phyloP scores from a whole-genome alignment of 2,113 vertebrate species.

The Circaetus gallicus region DNA sequence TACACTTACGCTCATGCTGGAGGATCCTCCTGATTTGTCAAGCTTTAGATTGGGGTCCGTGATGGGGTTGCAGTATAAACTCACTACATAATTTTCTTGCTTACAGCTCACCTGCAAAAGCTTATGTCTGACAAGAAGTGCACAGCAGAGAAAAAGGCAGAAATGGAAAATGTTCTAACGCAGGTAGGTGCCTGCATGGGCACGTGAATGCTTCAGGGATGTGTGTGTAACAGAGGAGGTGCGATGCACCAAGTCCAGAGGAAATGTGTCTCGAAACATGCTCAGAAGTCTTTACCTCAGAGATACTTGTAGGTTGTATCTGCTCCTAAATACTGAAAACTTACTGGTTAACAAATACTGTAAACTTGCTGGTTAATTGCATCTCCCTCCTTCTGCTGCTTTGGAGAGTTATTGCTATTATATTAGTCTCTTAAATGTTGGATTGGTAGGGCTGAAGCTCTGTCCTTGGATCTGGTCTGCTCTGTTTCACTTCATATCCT shows the following conservation, averaged over 20 bases:
- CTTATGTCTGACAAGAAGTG: constrained; percentile 98
- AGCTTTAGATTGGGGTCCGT: not conserved
- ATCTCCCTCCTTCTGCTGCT: not conserved
- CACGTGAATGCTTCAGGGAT: not conserved
- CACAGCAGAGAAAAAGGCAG: constrained; percentile 86
- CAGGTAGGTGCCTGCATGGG: constrained; percentile 74
- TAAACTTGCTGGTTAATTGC: not conserved
- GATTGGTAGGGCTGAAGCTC: not conserved
- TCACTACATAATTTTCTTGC: not conserved
- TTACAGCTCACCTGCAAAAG: constrained; percentile 92
- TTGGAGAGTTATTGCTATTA: not conserved
- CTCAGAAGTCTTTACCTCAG: not conserved
- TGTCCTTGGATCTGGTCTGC: not conserved
- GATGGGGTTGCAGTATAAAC: not conserved
- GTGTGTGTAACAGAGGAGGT: not conserved
- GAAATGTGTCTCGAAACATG: not conserved
- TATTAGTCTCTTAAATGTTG: not conserved
- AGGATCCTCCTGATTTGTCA: not conserved
- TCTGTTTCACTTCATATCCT: not conserved
- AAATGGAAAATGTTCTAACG: constrained; percentile 92
- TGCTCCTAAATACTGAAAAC: not conserved
- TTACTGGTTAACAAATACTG: not conserved
- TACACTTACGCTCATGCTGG: not conserved
- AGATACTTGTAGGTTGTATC: not conserved
- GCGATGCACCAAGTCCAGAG: not conserved